Evolutionary conservation across 2,797 vertebrate genomes (phyloP).

Genomic region (Pipistrellus nathusii): DNA sequence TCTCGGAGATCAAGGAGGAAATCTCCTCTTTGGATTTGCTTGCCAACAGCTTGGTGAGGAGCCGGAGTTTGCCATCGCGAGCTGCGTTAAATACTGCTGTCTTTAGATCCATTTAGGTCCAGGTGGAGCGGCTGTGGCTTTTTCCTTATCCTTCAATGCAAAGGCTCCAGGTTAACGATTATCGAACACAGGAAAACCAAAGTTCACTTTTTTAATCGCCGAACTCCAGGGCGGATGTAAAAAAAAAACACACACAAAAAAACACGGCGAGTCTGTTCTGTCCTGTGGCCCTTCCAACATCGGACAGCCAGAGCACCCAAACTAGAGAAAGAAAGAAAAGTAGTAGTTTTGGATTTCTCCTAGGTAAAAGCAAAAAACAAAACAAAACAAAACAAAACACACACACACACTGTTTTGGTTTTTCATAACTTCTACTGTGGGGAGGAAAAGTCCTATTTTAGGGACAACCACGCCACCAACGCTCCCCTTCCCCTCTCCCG

Average conservation of each 20-base stretch:
- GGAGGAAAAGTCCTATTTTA: not conserved
- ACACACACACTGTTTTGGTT: not conserved
- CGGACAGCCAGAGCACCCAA: conserved; percentile 55
- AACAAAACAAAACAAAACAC: no score
- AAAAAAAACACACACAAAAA: conserved; percentile 50
- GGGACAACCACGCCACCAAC: not conserved
- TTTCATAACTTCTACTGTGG: conserved; percentile 34
- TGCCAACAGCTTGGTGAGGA: conserved; percentile 97
- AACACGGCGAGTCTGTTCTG: conserved; percentile 51
- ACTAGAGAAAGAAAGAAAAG: conserved; percentile 66
- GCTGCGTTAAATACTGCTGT: conserved; percentile 98
- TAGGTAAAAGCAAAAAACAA: not conserved
- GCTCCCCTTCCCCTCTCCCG: not conserved
- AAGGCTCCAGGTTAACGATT: conserved; percentile 64
- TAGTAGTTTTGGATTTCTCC: conserved; percentile 40
- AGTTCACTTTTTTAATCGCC: conserved; percentile 59
- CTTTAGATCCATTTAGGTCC: conserved; percentile 97
- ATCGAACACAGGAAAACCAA: conserved; percentile 68
- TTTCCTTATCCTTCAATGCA: conserved; percentile 52
- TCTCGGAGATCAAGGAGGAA: conserved; percentile 94
- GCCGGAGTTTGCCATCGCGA: conserved; percentile 97
- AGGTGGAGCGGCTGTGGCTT: conserved; percentile 61
- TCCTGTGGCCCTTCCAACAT: conserved; percentile 60
- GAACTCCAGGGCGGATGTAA: conserved; percentile 38
- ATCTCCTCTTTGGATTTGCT: conserved; percentile 96